Percentiles rank a stretch among this genome's conserved stretches.
Evolutionary conservation across 2,797 vertebrate genomes (phyloP).

Genomic region (Geotrypetes seraphini): DNA sequence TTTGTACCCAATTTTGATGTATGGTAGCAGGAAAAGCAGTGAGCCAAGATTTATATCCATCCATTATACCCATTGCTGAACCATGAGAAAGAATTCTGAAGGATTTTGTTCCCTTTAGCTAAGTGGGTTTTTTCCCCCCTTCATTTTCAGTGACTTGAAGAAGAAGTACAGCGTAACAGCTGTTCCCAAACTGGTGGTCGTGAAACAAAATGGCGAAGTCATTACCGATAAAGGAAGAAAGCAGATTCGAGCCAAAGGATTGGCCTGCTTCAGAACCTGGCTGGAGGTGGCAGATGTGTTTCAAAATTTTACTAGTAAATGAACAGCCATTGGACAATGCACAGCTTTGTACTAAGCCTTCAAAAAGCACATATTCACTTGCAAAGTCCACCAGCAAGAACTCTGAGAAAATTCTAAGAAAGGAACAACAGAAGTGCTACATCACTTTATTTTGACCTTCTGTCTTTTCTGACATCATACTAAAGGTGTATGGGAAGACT

Average conservation of each 20-base stretch:
- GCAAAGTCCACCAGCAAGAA: background rate
- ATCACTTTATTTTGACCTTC: too few species aligned
- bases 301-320: constrained; percentile 78
- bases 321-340: constrained; percentile 2
- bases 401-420: too few species aligned
- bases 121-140: constrained; percentile 5
- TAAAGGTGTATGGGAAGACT: too few species aligned
- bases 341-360: background rate
- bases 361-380: background rate
- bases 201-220: constrained; percentile 85
- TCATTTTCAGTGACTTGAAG: constrained; percentile 72
- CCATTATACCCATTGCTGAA: accelerated
- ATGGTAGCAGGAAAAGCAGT: too few species aligned
- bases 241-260: constrained; percentile 79
- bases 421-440: background rate
- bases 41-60: too few species aligned
- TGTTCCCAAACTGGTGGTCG: constrained; percentile 83
- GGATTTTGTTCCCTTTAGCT: too few species aligned
- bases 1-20: too few species aligned
- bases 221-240: constrained; percentile 92
- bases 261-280: constrained; percentile 82
- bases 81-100: background rate
- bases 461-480: too few species aligned
- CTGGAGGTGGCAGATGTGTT: constrained; percentile 80
- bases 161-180: constrained; percentile 82